Percentiles rank a stretch among this genome's conserved stretches.
Conservation (phyloP, 2,113 vertebrate species). For the Bagarius yarrelli region DNA sequence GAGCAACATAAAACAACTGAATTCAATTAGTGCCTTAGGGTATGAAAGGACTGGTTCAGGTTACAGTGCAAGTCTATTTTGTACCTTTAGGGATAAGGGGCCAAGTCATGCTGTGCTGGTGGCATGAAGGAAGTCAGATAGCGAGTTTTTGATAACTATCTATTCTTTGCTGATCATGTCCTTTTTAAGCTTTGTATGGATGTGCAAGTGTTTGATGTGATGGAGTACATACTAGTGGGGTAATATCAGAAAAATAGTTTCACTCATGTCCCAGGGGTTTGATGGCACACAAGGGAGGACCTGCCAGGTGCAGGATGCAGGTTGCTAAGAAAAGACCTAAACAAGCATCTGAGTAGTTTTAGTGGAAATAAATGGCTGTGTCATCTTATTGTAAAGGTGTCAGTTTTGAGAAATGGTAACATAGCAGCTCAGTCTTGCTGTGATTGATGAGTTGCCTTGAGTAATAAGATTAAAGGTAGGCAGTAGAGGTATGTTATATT, state of each 20-base stretch:
- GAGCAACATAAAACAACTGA: not conserved
- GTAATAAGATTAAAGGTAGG: not conserved
- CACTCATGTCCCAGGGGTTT: not conserved
- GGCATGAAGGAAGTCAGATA: not conserved
- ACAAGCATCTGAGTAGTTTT: not conserved
- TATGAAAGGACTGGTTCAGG: not conserved
- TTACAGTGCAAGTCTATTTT: not conserved
- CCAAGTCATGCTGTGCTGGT: not conserved
- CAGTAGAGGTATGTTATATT: not conserved
- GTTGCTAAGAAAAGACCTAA: not conserved
- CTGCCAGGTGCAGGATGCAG: not conserved
- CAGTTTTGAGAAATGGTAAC: not conserved
- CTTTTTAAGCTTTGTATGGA: not conserved
- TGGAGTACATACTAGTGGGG: not conserved
- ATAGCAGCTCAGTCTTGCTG: not conserved
- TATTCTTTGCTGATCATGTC: not conserved
- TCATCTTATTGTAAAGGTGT: not conserved
- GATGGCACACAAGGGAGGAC: not conserved
- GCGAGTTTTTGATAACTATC: not conserved
- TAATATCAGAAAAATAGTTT: not conserved
- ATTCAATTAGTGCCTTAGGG: not conserved
- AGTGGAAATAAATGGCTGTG: not conserved
- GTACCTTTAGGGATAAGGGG: not conserved
- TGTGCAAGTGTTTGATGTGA: not conserved
- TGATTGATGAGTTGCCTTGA: conserved; percentile 3